phyloP scores from a whole-genome alignment of 2,113 vertebrate genomes.

The Condylura cristata region DNA sequence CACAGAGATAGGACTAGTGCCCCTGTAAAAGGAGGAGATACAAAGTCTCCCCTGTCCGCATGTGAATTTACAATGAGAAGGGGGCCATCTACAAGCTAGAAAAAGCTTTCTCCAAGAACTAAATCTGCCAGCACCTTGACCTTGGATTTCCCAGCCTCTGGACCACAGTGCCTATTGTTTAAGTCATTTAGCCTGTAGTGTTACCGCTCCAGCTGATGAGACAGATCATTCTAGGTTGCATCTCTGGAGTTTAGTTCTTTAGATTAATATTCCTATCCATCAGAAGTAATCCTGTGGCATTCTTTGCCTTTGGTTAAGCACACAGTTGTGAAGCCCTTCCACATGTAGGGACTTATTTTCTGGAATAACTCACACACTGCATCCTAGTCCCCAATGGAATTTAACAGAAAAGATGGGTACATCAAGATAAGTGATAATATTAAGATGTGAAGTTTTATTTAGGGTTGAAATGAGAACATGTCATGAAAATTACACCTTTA shows the following conservation, averaged over 20 bases:
- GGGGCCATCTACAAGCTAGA: neutral
- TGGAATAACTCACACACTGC: neutral
- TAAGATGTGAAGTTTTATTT: slow-evolving; percentile 21
- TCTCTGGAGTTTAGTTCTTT: neutral
- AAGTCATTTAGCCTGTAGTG: neutral
- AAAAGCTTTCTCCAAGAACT: neutral
- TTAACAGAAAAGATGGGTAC: neutral
- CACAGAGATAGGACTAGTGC: neutral
- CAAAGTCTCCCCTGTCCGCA: neutral
- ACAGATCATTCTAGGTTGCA: neutral
- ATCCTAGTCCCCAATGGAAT: neutral
- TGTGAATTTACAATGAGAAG: neutral
- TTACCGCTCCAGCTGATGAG: neutral
- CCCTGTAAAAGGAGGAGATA: neutral
- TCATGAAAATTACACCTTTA: neutral
- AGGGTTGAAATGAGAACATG: slow-evolving; percentile 16
- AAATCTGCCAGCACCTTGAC: neutral
- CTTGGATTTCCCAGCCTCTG: neutral
- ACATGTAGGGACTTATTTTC: neutral
- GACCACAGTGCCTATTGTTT: neutral
- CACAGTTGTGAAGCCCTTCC: neutral
- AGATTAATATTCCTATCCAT: neutral
- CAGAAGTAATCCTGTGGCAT: neutral
- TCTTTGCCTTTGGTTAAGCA: neutral
- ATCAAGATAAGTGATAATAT: neutral